Evolutionary conservation across 1,140 invertebrate species (phyloP).

Genomic region (Thaumetopoea pityocampa): DNA sequence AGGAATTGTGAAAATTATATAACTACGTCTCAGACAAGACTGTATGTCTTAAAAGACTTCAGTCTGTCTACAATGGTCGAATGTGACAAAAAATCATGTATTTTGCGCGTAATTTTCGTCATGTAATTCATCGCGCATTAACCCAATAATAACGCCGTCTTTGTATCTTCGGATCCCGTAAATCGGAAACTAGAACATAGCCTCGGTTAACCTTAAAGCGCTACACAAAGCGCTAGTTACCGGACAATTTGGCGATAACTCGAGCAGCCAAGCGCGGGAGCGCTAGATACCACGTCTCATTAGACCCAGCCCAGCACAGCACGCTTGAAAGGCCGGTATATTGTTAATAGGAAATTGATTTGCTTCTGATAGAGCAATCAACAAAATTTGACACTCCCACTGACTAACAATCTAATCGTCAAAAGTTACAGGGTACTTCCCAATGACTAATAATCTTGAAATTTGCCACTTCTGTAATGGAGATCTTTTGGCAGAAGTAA

Average conservation of each 20-base stretch:
- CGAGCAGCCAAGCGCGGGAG: slow-evolving; percentile 12
- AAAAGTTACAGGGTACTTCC: too few species aligned
- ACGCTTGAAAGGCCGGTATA: slow-evolving; percentile 8
- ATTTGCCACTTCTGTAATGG: too few species aligned
- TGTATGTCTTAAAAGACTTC: too few species aligned
- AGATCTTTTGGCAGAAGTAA: too few species aligned
- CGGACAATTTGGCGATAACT: slow-evolving; percentile 14
- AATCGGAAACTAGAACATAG: slow-evolving; percentile 11
- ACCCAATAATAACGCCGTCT: neutral
- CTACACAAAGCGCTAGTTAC: slow-evolving; percentile 9
- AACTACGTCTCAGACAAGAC: too few species aligned
- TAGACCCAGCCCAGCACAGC: slow-evolving; percentile 2
- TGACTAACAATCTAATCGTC: too few species aligned
- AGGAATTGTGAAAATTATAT: too few species aligned
- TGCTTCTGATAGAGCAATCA: neutral
- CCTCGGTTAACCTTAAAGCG: slow-evolving; percentile 5
- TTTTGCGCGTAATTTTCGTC: too few species aligned
- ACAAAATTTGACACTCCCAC: too few species aligned
- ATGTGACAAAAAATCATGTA: too few species aligned
- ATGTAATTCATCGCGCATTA: neutral
- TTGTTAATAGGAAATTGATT: slow-evolving; percentile 11
- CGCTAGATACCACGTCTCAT: slow-evolving; percentile 17
- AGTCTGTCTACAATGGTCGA: too few species aligned
- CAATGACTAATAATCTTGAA: too few species aligned
- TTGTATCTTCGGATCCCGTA: slow-evolving; percentile 1